phyloP scores from a whole-genome alignment of 2,888 invertebrate species.

The Mycalesis mineus region DNA sequence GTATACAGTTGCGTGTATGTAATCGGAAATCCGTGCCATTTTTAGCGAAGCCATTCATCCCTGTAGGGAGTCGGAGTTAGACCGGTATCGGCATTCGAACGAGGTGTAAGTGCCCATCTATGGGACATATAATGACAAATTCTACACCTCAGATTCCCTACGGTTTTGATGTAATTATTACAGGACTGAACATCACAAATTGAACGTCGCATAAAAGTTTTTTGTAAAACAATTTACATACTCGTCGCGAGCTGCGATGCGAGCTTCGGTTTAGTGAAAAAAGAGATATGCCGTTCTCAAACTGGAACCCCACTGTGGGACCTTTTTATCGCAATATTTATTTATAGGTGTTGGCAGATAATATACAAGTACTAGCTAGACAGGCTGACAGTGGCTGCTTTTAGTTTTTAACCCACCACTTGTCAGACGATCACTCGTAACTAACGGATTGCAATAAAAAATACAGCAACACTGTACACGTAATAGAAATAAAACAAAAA shows the following conservation, averaged over 20 bases:
- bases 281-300: background rate
- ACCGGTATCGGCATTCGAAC: constrained; percentile 26
- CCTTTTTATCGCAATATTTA: background rate
- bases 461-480: no score
- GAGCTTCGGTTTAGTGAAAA: background rate
- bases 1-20: constrained; percentile 18
- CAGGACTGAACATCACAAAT: constrained; percentile 13
- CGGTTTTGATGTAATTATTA: constrained; percentile 33
- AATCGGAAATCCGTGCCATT: constrained; percentile 31
- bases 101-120: constrained; percentile 29
- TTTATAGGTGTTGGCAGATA: background rate
- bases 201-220: constrained; percentile 9
- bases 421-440: no score
- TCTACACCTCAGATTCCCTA: constrained; percentile 25
- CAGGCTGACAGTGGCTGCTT: background rate
- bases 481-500: no score
- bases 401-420: background rate
- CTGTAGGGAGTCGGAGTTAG: constrained; percentile 28
- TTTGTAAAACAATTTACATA: constrained; percentile 3
- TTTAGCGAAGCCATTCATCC: constrained; percentile 31
- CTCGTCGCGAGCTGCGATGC: background rate
- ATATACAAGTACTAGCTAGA: background rate
- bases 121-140: constrained; percentile 34
- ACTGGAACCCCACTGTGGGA: background rate
- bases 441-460: no score